Percentiles rank a stretch among this genome's conserved stretches.
Evolutionary conservation across 2,888 invertebrate species (phyloP).

Genomic region (Nomada ferruginata): DNA sequence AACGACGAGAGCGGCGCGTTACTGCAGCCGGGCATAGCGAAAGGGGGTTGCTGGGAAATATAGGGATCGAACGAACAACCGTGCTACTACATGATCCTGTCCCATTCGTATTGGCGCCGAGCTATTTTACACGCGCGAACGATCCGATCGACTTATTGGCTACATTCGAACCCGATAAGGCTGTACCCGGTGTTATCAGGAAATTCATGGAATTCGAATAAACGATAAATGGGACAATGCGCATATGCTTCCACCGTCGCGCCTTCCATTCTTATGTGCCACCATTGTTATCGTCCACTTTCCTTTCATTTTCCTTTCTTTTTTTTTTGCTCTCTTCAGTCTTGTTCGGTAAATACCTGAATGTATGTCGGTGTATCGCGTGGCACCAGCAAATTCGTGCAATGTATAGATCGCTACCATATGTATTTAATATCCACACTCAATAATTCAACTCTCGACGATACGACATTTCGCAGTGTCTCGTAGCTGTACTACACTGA

Average conservation of each 20-base stretch:
- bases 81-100: not conserved
- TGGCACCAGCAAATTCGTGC: not conserved
- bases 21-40: no score
- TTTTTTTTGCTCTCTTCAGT: not conserved
- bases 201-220: conserved; percentile 38
- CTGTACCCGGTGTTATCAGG: conserved; percentile 41
- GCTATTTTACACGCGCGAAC: conserved; percentile 56
- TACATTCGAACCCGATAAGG: conserved; percentile 44
- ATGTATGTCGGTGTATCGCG: not conserved
- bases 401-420: no score
- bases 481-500: no score
- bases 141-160: conserved; percentile 55
- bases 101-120: conserved; percentile 7
- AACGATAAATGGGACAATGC: conserved; percentile 1
- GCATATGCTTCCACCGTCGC: not conserved
- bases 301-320: not conserved
- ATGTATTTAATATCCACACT: no score
- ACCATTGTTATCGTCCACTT: not conserved
- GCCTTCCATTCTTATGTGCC: not conserved
- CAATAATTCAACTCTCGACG: no score
- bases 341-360: not conserved
- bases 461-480: no score
- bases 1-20: not conserved
- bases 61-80: not conserved
- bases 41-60: not conserved